These are phyloP conservation scores for Noctilio leporinus DNA, from an alignment of 2,113 vertebrate genomes.

Conservation along the genomic window DNA sequence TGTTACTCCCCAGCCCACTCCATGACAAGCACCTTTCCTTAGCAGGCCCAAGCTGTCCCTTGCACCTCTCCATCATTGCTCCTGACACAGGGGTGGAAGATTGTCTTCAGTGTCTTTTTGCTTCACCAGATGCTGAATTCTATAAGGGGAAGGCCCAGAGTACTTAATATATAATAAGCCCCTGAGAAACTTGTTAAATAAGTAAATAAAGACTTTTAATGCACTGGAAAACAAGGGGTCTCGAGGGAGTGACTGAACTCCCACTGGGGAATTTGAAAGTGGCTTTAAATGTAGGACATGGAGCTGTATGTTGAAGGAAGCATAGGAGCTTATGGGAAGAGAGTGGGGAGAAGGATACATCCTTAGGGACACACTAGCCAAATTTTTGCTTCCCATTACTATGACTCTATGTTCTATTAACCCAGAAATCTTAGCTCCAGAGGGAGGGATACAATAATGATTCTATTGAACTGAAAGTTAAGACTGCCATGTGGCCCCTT, in stretches of 20 bases:
- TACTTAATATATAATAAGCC: not conserved
- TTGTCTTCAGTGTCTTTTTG: not conserved
- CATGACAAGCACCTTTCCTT: accelerated
- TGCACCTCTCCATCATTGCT: not conserved
- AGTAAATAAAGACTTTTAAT: not conserved
- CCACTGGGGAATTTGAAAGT: no score
- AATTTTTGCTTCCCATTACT: not conserved
- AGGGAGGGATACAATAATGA: not conserved
- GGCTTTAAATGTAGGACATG: not conserved
- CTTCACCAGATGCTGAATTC: not conserved
- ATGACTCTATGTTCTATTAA: not conserved
- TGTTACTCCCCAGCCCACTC: not conserved
- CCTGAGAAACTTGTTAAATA: not conserved
- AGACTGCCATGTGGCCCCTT: not conserved
- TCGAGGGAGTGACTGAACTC: not conserved
- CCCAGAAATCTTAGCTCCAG: not conserved
- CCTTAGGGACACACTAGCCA: no score
- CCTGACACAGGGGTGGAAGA: not conserved
- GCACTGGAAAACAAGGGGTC: not conserved
- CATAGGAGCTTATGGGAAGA: not conserved
- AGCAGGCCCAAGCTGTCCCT: accelerated
- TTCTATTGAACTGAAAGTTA: not conserved
- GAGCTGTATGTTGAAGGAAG: not conserved
- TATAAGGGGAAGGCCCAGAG: not conserved
- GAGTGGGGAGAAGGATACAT: accelerated